Percentiles rank a stretch among this genome's conserved stretches.
Evolutionary conservation across 2,797 vertebrate species (phyloP).

Genomic region (Poecile montanus): DNA sequence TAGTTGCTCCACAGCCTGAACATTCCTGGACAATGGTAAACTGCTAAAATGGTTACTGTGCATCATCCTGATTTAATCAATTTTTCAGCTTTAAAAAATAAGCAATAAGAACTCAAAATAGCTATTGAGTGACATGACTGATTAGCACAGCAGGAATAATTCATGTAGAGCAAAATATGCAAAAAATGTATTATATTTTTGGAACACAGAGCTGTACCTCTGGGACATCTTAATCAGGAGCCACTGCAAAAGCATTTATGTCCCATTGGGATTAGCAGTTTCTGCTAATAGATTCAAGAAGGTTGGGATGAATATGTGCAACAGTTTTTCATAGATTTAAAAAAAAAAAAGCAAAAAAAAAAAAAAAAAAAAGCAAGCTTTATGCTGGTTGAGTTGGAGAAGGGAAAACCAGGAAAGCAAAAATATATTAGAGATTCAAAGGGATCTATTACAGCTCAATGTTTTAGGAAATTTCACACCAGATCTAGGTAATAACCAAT

Average conservation of each 20-base stretch:
- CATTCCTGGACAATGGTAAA: not conserved
- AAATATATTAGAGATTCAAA: not conserved
- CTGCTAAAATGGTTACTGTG: not conserved
- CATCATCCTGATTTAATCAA: not conserved
- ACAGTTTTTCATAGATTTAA: not conserved
- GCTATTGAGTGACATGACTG: conserved; percentile 14
- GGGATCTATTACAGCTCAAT: not conserved
- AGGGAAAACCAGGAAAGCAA: not conserved
- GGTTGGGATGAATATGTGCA: not conserved
- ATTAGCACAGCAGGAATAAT: conserved; percentile 47
- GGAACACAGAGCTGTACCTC: not conserved
- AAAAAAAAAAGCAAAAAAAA: not conserved
- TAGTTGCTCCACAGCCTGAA: not conserved
- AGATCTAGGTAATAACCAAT: not conserved
- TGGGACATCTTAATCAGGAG: conserved; percentile 26
- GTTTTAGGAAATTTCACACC: not conserved
- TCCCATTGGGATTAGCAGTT: not conserved
- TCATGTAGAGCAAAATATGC: conserved; percentile 2
- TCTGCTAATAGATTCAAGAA: not conserved
- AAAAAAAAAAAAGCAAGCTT: not conserved
- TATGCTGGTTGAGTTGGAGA: not conserved
- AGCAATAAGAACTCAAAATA: not conserved
- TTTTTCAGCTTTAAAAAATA: not conserved
- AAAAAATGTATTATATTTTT: conserved; percentile 20
- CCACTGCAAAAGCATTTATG: not conserved